Base-by-base conservation (phyloP, 2,888 invertebrate species). In the Pristionchus mayeri region DNA sequence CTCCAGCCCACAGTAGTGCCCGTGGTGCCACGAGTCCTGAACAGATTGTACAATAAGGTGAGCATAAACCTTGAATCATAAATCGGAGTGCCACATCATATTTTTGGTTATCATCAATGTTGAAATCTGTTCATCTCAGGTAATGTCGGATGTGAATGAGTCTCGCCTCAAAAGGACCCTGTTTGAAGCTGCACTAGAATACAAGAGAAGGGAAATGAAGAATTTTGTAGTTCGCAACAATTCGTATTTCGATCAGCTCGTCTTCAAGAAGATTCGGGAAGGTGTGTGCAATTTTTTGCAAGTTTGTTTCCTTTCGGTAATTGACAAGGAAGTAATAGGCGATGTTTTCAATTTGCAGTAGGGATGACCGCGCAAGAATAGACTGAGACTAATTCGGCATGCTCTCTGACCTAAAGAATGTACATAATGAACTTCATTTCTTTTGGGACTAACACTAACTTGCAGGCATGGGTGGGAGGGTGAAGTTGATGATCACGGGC, bases 1-100 rank as follows among this genome's bases (percentile, higher is more conserved):
- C 94, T 98, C 83, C 95, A 95, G 92, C 98, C 98, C 0, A 98
- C 98, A 0, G 95, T 98, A 87, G 96, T 97, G 94, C 97, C 98
- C 7, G 97, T 97, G 2, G 98, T 98, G 85, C 98, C 98, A 0
- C 95, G 98, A 86, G 95, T 98, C 21, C 94, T 98, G 52, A 98
- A 98, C 94, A 95, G 98, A 88, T 95, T 98, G 89, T 97, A 96
- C 93, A 98, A 98, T 93, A 97, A 96, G 93, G 94, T 94, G 87
- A 54, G 67, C 18, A 9, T 44, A 44, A 44, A 21, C 21, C 9
- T 57, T 57, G 27, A 24, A 24, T 11, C 6, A 57, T 24, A 57
- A 24, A 24, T 24, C 21, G 27, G 6, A 24, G 57, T 30, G 16
- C 4, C n/a, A n/a, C n/a, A n/a, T n/a, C n/a, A n/a, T n/a, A n/a